Conservation (phyloP, 2,888 invertebrate species). For the Oligia strigilis region DNA sequence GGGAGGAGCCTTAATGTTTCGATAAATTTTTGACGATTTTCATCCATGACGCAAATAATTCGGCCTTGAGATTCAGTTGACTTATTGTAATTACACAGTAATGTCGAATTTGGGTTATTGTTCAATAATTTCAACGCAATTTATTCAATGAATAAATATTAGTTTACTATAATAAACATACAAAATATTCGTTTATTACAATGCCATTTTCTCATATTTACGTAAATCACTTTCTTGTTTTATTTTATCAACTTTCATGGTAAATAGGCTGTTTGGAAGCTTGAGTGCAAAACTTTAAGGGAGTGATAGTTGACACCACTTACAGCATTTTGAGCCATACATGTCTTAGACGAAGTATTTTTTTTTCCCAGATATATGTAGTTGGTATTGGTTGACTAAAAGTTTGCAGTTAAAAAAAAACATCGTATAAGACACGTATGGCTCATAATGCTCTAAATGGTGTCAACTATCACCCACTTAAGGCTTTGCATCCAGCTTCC, state of each 20-base stretch:
- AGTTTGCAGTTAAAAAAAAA: no score
- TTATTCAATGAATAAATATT: slow-evolving; percentile 17
- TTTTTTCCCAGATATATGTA: no score
- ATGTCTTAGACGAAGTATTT: no score
- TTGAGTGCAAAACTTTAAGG: no score
- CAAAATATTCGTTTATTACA: slow-evolving; percentile 14
- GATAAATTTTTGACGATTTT: slow-evolving; percentile 25
- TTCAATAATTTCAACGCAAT: slow-evolving; percentile 10
- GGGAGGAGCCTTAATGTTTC: slow-evolving; percentile 28
- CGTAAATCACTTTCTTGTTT: slow-evolving; percentile 4
- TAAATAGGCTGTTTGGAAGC: no score
- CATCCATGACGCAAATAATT: slow-evolving; percentile 36
- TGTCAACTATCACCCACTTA: no score
- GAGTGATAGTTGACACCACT: no score
- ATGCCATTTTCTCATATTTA: slow-evolving; percentile 7
- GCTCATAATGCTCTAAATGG: no score
- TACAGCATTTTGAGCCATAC: no score
- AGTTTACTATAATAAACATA: background rate
- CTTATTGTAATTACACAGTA: slow-evolving; percentile 39
- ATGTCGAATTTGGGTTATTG: slow-evolving; percentile 17
- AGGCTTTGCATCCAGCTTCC: no score
- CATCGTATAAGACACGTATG: no score
- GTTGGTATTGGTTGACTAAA: no score
- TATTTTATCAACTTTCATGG: background rate
- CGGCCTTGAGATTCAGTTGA: slow-evolving; percentile 44